Evolutionary conservation across 2,888 invertebrate genomes (phyloP).

Genomic region (Lepidochrysops patricia): DNA sequence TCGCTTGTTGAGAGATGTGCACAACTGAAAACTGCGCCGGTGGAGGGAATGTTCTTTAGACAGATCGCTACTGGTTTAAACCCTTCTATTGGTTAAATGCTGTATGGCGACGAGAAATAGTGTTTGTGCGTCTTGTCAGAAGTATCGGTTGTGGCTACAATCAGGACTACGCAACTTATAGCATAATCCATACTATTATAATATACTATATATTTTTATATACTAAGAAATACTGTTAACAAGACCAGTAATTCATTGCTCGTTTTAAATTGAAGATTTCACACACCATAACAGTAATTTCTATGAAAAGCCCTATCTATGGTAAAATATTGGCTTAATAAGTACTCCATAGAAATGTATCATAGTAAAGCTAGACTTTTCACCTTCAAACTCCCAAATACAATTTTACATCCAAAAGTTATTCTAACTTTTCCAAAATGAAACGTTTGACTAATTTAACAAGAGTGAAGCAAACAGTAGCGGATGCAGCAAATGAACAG

Average conservation of each 20-base stretch:
- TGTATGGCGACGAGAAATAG: neutral
- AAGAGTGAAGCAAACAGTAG: neutral
- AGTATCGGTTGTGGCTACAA: neutral
- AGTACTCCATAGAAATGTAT: no score
- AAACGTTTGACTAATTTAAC: neutral
- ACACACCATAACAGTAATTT: no score
- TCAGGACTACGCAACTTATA: neutral
- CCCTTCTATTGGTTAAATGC: neutral
- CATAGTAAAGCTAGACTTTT: neutral
- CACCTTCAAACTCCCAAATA: neutral
- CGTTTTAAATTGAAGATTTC: no score
- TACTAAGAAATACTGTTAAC: no score
- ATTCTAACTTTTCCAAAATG: neutral
- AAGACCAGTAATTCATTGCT: no score
- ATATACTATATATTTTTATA: no score
- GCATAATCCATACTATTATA: neutral
- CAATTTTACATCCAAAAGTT: neutral
- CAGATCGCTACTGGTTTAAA: no score
- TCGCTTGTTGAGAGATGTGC: no score
- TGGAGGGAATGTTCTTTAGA: no score
- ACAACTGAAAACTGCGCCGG: no score
- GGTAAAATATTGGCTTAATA: no score
- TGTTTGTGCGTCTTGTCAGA: neutral
- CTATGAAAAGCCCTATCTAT: no score
- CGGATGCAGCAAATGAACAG: neutral